Evolutionary conservation across 2,113 vertebrate genomes (phyloP).

Genomic region (Chaetodon auriga): DNA sequence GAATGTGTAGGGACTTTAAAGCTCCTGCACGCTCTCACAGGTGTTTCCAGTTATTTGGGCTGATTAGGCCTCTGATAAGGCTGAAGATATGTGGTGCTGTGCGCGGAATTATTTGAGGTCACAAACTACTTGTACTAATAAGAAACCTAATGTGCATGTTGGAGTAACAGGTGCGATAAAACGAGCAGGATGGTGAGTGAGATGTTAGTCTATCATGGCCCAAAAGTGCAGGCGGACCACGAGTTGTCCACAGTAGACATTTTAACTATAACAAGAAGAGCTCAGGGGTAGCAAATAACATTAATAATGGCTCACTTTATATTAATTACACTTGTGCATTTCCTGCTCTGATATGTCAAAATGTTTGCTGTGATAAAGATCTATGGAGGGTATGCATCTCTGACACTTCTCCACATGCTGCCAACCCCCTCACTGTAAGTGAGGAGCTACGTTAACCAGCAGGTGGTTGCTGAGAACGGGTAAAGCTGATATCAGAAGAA

Average conservation of each 20-base stretch:
- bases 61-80: constrained; percentile 26
- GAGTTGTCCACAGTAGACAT: background rate
- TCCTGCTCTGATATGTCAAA: constrained; percentile 3
- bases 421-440: background rate
- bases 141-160: background rate
- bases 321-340: background rate
- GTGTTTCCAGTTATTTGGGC: constrained; percentile 17
- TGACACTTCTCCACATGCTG: background rate
- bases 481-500: background rate
- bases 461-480: background rate
- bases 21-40: constrained; percentile 11
- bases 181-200: background rate
- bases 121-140: background rate
- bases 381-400: background rate
- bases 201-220: background rate
- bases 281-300: background rate
- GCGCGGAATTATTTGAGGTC: background rate
- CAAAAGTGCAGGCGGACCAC: background rate
- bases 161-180: constrained; percentile 2
- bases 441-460: background rate
- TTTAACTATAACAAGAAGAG: background rate
- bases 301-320: background rate
- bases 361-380: constrained; percentile 5
- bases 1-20: background rate
- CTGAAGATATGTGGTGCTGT: background rate